Evolutionary conservation across 2,888 invertebrate genomes (phyloP), one percentile per base, ranked within the genome.

Genomic region (Pseudoips prasinana): DNA sequence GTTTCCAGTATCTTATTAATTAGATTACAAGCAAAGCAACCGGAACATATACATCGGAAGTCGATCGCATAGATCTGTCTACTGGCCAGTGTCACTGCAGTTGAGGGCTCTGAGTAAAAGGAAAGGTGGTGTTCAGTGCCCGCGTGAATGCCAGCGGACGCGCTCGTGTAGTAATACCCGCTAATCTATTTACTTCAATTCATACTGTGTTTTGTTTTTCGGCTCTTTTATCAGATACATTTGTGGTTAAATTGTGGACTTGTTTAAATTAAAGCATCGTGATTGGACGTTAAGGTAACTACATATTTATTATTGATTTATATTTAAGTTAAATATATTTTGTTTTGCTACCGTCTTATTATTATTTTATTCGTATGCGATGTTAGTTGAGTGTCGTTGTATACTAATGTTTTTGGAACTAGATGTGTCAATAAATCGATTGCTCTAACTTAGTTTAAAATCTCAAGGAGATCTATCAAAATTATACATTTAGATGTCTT

Each of bases 21-120:
- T 49, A 65, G 58, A 58, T 63, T 14, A 14, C 14, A 5, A 14
- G 14, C 14, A 64, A 62, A 47, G 64, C 64, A 77, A 71, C 74
- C 84, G 81, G 81, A 79, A 75, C 69, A 68, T 66, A 63, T 61
- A 76, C 76, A 77, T 84, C 85, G 84, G 84, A 86, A 82, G 81
- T 74, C 66, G 24, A 43, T 39, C 31, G 32, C 19, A 20, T 10
- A 46, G 41, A 45, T 48, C 39, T 46, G 37, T 59, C 64, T 42
- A 67, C 51, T 70, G 68, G 63, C 68, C 64, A 70, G 66, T 70
- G 72, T 73, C 73, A 71, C 62, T 60, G 46, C 44, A 58, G 50
- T 52, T 59, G 65, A 67, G 63, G 69, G 68, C 65, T 71, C 36
- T 46, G 62, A 73, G 79, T 80, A 83, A 84, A 78, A 81, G 83